These are phyloP conservation scores for Tapirus indicus DNA, from an alignment of 2,797 vertebrate species.

Conservation along the genomic window DNA sequence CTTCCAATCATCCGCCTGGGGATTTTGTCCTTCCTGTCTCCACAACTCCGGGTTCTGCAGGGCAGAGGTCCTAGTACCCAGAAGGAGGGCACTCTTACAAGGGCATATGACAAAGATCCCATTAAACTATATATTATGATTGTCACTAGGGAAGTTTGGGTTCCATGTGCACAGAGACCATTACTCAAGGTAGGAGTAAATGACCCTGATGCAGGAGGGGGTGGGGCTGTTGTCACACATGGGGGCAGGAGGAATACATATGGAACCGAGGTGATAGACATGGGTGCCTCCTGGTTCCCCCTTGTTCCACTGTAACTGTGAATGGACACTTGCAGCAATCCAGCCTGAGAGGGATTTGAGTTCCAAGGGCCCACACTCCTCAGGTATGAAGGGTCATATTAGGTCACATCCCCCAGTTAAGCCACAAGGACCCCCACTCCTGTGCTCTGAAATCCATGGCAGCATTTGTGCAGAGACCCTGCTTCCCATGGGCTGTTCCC, in stretches of 20 bases:
- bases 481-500: not conserved
- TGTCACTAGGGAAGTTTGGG: not conserved
- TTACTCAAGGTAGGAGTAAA: not conserved
- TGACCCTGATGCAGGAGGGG: not conserved
- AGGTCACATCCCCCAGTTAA: not conserved
- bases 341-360: not conserved
- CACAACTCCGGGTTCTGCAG: not conserved
- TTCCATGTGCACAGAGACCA: not conserved
- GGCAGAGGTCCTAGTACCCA: not conserved
- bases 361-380: not conserved
- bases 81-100: not conserved
- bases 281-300: not conserved
- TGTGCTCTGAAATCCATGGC: not conserved
- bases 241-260: not conserved
- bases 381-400: not conserved
- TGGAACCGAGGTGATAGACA: not conserved
- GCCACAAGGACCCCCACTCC: too few species aligned
- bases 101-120: not conserved
- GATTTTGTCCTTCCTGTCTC: not conserved
- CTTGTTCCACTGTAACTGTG: not conserved
- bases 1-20: not conserved
- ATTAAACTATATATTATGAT: accelerated
- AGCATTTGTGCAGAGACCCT: not conserved
- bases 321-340: not conserved
- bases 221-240: not conserved